Percentiles rank a stretch among this genome's conserved stretches.
phyloP scores from a whole-genome alignment of 2,888 invertebrate genomes.

The Hymenopus coronatus region DNA sequence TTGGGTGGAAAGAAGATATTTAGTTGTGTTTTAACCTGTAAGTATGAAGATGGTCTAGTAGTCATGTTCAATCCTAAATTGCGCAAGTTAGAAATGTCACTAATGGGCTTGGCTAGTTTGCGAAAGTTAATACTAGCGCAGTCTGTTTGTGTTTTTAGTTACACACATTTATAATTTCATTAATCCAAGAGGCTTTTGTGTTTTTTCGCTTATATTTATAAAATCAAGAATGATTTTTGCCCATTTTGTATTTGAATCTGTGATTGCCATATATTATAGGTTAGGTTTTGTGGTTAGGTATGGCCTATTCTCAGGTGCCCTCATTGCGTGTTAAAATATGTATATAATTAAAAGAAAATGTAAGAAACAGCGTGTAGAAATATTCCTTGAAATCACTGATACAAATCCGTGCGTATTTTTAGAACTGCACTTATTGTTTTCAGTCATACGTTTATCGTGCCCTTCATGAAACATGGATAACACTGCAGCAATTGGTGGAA shows the following conservation, averaged over 20 bases:
- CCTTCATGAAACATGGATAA: slow-evolving; percentile 36
- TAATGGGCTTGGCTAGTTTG: not conserved
- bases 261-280: not conserved
- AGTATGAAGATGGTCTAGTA: not conserved
- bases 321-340: not conserved
- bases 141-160: not conserved
- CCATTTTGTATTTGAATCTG: not conserved
- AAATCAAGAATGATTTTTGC: not conserved
- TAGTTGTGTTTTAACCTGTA: slow-evolving; percentile 4
- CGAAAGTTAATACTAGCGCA: not conserved
- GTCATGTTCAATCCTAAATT: not conserved
- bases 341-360: too few species aligned
- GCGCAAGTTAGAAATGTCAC: not conserved
- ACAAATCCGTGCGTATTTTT: too few species aligned
- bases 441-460: not conserved
- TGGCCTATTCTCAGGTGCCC: not conserved
- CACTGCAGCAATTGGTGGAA: slow-evolving; percentile 60
- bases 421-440: not conserved
- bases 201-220: not conserved
- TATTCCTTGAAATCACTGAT: too few species aligned
- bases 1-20: slow-evolving; percentile 16
- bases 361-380: too few species aligned
- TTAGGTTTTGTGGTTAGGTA: not conserved
- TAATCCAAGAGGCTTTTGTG: not conserved
- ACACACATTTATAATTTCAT: not conserved